Evolutionary conservation across 2,113 vertebrate species (phyloP), one percentile per base, ranked within the genome.

Genomic region (Leuciscus idus): DNA sequence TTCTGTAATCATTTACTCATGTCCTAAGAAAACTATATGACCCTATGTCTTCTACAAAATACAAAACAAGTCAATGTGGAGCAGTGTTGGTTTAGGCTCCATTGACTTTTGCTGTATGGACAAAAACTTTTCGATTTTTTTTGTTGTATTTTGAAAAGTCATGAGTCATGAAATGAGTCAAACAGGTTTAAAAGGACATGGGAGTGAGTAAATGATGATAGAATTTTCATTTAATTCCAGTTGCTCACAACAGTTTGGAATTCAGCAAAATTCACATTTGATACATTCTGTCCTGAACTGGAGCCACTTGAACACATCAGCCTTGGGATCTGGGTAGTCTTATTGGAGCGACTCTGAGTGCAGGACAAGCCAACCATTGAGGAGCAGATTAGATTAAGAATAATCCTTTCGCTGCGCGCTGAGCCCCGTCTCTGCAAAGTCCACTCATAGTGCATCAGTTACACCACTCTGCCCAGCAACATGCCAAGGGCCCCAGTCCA

Each of bases 311-410:
- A 89, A 88, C 88, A 84, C 86, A 80, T 81, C 66, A 89, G 23
- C 85, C 77, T 15, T 66, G 83, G 81, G 89, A 91, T 87, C 72
- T 86, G 62, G 86, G 83, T 59, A 68, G 88, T 88, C 87, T 87
- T 90, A 87, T 88, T 91, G 87, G 89, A 88, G 88, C 85, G 89
- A 81, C 61, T 76, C 36, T 43, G 89, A 81, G 87, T 87, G 70
- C 89, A 90, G 88, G 90, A 91, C 81, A 87, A 90, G 64, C 89
- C 84, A 90, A 90, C 89, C 88, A 91, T 89, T 90, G 91, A 93
- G 90, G 89, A 92, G 88, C 88, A 91, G 88, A 90, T 92, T 88
- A 92, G 89, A 91, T 92, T 90, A 94, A 88, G 90, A 86, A 85
- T 93, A 93, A 93, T 93, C 90, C 89, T 89, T 62, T 85, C 75